Percentiles rank a stretch among this genome's conserved stretches.
Conservation (phyloP, 2,797 vertebrate species). For the Aeoliscus strigatus region DNA sequence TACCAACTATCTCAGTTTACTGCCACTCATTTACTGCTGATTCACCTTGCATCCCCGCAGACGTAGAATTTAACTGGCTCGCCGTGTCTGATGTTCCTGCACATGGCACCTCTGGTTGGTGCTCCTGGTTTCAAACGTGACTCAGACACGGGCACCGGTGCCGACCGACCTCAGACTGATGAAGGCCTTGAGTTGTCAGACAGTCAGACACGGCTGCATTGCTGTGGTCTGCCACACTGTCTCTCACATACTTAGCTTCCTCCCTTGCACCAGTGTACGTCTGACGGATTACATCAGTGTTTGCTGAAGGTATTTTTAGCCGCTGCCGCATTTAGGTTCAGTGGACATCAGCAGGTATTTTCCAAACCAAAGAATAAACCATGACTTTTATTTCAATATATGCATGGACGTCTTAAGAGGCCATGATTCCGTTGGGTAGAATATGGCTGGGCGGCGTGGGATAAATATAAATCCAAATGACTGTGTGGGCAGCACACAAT, state of each 20-base stretch:
- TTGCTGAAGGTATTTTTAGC: conserved; percentile 56
- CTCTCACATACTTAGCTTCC: conserved; percentile 46
- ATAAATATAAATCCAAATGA: conserved; percentile 19
- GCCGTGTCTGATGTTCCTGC: conserved; percentile 12
- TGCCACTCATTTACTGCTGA: too few relatives aligned
- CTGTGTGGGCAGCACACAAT: conserved; percentile 6
- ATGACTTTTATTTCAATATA: conserved; percentile 37
- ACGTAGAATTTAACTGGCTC: conserved; percentile 10
- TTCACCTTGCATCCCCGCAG: conserved; percentile 28
- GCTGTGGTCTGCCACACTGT: conserved; percentile 62
- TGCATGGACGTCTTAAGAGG: conserved; percentile 35
- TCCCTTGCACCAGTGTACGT: conserved; percentile 27
- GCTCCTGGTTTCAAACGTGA: conserved; percentile 19
- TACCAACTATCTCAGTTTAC: too few relatives aligned
- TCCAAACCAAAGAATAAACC: conserved; percentile 37
- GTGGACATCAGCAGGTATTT: conserved; percentile 50
- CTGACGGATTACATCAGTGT: conserved; percentile 60
- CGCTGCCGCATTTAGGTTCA: conserved; percentile 23
- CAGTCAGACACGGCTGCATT: conserved; percentile 57
- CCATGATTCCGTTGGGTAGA: conserved; percentile 22
- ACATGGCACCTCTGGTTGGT: conserved; percentile 3
- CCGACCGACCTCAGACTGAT: conserved; percentile 33
- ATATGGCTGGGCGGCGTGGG: conserved; percentile 6
- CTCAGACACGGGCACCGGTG: conserved; percentile 20
- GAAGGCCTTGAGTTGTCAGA: conserved; percentile 51